Base-by-base conservation (phyloP, 2,113 vertebrate species). In the Vireo altiloquus region DNA sequence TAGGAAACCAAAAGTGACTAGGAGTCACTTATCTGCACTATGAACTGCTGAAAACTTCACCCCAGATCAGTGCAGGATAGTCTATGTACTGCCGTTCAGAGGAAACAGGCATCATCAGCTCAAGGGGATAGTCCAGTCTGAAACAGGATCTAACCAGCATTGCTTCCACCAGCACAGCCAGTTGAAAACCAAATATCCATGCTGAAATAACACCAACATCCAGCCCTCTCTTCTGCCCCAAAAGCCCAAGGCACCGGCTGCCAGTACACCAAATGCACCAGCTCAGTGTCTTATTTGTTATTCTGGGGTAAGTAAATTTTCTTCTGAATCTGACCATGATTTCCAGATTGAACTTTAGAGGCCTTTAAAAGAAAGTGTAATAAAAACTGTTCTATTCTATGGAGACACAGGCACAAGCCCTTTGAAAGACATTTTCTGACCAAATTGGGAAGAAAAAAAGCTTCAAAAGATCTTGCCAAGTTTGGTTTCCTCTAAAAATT, bases 101-200 rank as follows among this genome's bases (percentile, higher is more conserved):
- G 12, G 25, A 61, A 37, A 10, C 44, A 82, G 65, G 6, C 23
- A 53, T 21, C 14, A 22, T 15, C 18, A 79, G 21, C 10, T 44
- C 44, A 52, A 76, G 15, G 10, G 22, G 13, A 79, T 10, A 46
- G 5, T 7, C 17, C 12, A 10, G 1, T 18, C 39, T 64, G 42
- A 64, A 77, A 33, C 9, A 39, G 11, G 30, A 69, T 37, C 37
- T 42, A 60, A 80, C 30, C 35, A 63, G 11, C 11, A 20, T 24
- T 49, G 25, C 3, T 7, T 78, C 42, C 21, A 37, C 24, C 22
- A 53, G 18, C n/a, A 39, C 0, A 56, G 37, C 0, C 5, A 39
- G 16, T 2, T 72, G 44, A 82, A 90, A 94, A 71, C 12, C 75
- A 89, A 70, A 27, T 37, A 65, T 18, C 12, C 20, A 24, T 21